Evolutionary conservation across 2,888 invertebrate genomes (phyloP), one percentile per base, ranked within the genome.

Genomic region (Drosophila demipolita): DNA sequence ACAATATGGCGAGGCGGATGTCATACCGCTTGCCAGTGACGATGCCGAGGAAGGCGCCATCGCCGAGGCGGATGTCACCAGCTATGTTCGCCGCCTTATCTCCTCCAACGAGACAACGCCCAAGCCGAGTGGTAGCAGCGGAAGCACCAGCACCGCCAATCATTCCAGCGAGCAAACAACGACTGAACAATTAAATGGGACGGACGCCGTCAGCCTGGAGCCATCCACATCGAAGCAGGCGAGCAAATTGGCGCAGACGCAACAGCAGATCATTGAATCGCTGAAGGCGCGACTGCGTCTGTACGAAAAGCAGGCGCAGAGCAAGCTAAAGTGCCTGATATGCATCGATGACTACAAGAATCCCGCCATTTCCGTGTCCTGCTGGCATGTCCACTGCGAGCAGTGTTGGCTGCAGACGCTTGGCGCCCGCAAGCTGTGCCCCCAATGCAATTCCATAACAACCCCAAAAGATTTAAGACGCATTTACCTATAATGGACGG

Each of bases 381-480:
- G 99, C 93, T 99, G 98, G 98, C 99, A 99, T 93, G 98, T 98
- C 0, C 97, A 98, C 93, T 99, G 99, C 91, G 98, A 98, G 94
- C 95, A 95, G 36, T 96, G 96, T 82, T 96, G 96, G 96, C 93
- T 96, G 0, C 95, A 96, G 64, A 96, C 96, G 2, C 75, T 91
- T 20, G 96, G 97, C 45, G 96, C 97, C 2, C 97, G 98, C 94
- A 98, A 98, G 91, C 95, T 98, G 11, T 98, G 98, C 91, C 98
- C 98, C 0, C 98, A 98, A 91, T 98, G 98, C 93, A 98, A 98
- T 94, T 97, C 97, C 92, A 98, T 98, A 83, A 98, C 98, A 4
- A 96, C 97, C 0, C 96, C 98, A 0, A 95, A 96, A 62, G 98
- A 98, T 93, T 94, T 98, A 65, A 94, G 98, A 80, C 95, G 97